Evolutionary conservation across 2,888 invertebrate species (phyloP), one percentile per base, ranked within the genome.

Genomic region (Malacosoma neustria): DNA sequence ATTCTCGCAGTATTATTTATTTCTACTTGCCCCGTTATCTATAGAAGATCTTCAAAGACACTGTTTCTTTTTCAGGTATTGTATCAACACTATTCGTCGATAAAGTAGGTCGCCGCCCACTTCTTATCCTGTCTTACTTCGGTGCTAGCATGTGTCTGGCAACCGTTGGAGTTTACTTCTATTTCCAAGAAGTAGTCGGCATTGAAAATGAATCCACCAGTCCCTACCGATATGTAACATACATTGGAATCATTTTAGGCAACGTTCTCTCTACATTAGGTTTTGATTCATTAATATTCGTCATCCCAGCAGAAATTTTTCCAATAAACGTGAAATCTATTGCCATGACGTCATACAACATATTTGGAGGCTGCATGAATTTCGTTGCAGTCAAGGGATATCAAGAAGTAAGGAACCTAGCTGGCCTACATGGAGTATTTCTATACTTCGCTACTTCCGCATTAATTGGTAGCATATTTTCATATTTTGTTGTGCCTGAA

Each of bases 261-360:
- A 71, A 61, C 22, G 47, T 72, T 0, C 57, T 76, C 11, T 69
- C 75, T 0, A 71, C 62, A 3, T 37, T 79, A 5, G 90, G 89
- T 0, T 74, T 82, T 32, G 81, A 82, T 39, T 85, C 87, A 1
- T 49, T 89, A 34, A 63, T 84, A 1, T 81, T 80, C 34, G 72
- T 87, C 37, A 81, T 89, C 45, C 72, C 87, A 9, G 87, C 87
- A 0, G 89, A 89, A 59, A 63, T 89, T 5, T 89, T 89, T 43
- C 87, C 89, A 0, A 66, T 89, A 1, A 89, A 88, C 47, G 82
- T 89, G 0, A 88, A 88, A 51, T 82, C 88, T 1, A 61, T 79
- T 1, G 88, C 89, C 0, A 80, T 88, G 44, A 87, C 86, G 0
- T 49, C 80, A 3, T 58, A 82, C 0, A 87, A 76, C 38, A 61